Conservation (phyloP, 2,113 vertebrate species). For the Chaetops frenatus region DNA sequence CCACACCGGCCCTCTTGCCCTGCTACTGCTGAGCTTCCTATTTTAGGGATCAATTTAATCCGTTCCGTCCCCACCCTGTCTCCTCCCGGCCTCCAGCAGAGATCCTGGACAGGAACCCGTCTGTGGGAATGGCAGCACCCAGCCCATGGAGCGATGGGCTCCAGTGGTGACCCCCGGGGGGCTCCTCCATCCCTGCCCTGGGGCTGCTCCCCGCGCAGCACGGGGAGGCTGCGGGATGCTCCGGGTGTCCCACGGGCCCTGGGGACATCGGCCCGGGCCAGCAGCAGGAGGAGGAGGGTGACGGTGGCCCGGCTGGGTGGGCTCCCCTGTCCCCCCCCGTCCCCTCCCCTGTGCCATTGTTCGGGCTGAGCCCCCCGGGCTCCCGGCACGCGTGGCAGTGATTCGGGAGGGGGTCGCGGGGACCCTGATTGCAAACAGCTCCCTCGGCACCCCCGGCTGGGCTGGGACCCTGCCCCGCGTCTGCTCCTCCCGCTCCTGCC, state of each 20-base stretch:
- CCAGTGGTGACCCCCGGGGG: accelerated
- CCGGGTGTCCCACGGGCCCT: accelerated
- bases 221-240: not conserved
- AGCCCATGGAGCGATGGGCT: accelerated
- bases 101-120: not conserved
- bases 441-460: accelerated
- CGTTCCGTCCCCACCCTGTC: accelerated
- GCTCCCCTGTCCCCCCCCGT: not conserved
- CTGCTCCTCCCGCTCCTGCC: not conserved
- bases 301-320: not conserved
- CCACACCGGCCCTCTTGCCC: accelerated
- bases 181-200: accelerated
- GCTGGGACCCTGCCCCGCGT: not conserved
- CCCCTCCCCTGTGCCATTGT: not conserved
- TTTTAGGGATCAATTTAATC: not conserved
- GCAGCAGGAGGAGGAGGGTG: not conserved
- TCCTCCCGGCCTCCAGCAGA: not conserved
- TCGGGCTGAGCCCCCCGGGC: not conserved
- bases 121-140: not conserved
- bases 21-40: accelerated
- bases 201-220: not conserved
- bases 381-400: not conserved
- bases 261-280: not conserved
- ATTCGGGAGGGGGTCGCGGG: not conserved
- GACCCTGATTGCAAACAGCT: conserved; percentile 7